phyloP scores from a whole-genome alignment of 2,797 vertebrate genomes.

The Sternotherus odoratus region DNA sequence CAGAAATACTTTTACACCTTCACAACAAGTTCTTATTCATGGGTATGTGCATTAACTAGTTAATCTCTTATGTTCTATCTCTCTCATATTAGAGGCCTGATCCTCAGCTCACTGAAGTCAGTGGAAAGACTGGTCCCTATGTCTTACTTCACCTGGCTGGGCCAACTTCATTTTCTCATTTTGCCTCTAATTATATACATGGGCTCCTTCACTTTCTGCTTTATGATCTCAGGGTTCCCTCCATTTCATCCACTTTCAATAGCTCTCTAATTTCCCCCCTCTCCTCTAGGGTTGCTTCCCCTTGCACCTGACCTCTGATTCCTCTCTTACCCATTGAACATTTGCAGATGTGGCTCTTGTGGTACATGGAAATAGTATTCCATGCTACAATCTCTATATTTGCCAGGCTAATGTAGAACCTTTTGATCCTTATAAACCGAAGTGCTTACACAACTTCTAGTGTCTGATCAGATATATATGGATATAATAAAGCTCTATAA shows the following conservation, averaged over 20 bases:
- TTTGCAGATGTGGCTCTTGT: background rate
- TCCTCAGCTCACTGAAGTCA: background rate
- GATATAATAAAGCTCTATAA: background rate
- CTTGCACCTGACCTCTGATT: background rate
- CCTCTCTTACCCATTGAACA: background rate
- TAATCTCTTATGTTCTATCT: background rate
- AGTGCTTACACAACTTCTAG: background rate
- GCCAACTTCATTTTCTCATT: background rate
- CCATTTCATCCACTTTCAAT: background rate
- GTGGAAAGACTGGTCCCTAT: background rate
- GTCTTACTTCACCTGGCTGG: background rate
- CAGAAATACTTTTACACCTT: background rate
- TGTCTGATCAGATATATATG: background rate
- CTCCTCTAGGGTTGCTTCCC: background rate
- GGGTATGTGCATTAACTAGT: background rate
- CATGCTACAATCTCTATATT: background rate
- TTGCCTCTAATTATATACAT: background rate
- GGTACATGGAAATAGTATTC: background rate
- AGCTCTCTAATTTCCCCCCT: background rate
- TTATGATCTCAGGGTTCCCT: background rate
- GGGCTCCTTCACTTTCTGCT: background rate
- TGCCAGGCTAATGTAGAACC: background rate
- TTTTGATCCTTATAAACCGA: fast-evolving
- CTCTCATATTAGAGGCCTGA: background rate
- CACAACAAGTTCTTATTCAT: too few species aligned